phyloP scores from a whole-genome alignment of 2,888 invertebrate genomes.

The Ferrisia virgata region DNA sequence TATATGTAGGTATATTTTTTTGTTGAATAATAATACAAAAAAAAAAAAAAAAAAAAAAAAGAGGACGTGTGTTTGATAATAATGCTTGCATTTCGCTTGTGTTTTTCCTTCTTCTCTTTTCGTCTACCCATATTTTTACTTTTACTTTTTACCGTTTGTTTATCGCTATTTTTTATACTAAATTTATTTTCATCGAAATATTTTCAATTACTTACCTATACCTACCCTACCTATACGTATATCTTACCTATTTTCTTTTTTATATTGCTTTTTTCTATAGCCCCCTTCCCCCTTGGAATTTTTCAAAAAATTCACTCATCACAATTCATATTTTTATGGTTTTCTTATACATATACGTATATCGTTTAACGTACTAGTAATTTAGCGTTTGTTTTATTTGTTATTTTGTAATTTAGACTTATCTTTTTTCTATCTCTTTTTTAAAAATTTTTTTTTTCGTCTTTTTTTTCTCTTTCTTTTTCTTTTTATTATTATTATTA shows the following conservation, averaged over 20 bases:
- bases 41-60: no score
- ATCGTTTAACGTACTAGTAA: not conserved
- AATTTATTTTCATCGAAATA: not conserved
- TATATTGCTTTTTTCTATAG: not conserved
- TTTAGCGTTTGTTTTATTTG: conserved; percentile 6
- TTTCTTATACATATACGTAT: not conserved
- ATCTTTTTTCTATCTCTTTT: not conserved
- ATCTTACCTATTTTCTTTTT: not conserved
- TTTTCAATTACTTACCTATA: no score
- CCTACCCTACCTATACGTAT: not conserved
- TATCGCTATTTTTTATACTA: not conserved
- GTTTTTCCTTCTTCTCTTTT: no score
- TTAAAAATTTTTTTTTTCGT: not conserved
- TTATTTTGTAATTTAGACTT: not conserved
- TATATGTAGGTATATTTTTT: no score
- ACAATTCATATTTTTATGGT: not conserved
- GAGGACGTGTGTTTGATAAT: no score
- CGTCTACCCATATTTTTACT: no score
- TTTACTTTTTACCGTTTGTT: not conserved
- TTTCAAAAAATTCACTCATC: not conserved
- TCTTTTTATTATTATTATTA: conserved; percentile 43
- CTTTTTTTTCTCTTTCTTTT: conserved; percentile 40
- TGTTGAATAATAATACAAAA: no score
- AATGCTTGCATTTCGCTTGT: no score
- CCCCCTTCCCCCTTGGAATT: not conserved